phyloP scores from a whole-genome alignment of 2,113 vertebrate genomes.

The Vicugna pacos region DNA sequence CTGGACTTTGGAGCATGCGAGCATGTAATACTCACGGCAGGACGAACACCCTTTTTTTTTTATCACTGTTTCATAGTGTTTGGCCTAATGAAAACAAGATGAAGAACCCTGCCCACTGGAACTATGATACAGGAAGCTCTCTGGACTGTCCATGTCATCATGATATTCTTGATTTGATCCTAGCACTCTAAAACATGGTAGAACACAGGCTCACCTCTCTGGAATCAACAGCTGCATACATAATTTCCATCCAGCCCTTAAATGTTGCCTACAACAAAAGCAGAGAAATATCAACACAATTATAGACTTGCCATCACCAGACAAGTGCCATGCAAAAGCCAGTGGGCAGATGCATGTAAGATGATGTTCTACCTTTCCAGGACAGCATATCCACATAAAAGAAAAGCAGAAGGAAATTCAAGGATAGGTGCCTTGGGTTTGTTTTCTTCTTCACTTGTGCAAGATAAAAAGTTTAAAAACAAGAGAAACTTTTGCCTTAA shows the following conservation, averaged over 20 bases:
- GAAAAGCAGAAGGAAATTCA: background rate
- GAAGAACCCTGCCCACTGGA: background rate
- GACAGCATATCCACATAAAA: background rate
- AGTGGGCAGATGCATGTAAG: background rate
- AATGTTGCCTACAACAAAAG: slow-evolving; percentile 87
- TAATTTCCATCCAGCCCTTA: slow-evolving; percentile 89
- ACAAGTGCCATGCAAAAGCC: background rate
- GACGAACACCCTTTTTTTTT: background rate
- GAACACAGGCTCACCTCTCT: slow-evolving; percentile 66
- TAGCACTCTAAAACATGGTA: background rate
- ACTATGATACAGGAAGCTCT: background rate
- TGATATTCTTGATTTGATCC: background rate
- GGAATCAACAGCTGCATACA: slow-evolving; percentile 88
- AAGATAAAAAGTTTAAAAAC: slow-evolving; percentile 22
- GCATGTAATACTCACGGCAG: background rate
- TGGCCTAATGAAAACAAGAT: background rate
- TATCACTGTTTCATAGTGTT: background rate
- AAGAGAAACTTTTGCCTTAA: background rate
- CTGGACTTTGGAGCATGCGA: background rate
- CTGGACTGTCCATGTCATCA: background rate
- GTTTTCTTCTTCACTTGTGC: background rate
- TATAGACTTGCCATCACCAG: background rate
- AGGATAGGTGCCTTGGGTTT: background rate
- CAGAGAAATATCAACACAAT: background rate
- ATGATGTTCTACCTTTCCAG: background rate